Evolutionary conservation across 2,797 vertebrate genomes (phyloP).

Genomic region (Tarsius wallacei): DNA sequence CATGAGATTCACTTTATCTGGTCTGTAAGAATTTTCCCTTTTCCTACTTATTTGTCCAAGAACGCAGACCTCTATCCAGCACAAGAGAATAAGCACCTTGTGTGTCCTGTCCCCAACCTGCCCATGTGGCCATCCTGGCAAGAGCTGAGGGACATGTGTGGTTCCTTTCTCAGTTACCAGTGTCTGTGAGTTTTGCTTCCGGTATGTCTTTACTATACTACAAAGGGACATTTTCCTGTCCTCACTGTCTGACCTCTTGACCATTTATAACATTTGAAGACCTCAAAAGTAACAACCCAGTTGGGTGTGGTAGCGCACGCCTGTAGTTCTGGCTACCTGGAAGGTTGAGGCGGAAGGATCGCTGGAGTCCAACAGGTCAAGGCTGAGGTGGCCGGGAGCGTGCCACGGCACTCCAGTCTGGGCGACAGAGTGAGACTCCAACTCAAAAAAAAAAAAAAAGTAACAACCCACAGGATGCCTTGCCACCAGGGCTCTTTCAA

Average conservation of each 20-base stretch:
- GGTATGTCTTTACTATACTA: not conserved
- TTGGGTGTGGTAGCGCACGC: no score
- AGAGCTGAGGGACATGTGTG: accelerated
- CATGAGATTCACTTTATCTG: not conserved
- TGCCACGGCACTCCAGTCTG: no score
- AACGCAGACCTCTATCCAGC: not conserved
- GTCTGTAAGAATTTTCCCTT: not conserved
- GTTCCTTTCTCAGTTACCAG: not conserved
- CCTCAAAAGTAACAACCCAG: not conserved
- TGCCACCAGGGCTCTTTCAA: not conserved
- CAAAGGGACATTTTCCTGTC: not conserved
- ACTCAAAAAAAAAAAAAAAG: no score
- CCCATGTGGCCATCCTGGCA: not conserved
- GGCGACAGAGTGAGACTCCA: no score
- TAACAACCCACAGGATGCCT: not conserved
- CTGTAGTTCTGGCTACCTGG: no score
- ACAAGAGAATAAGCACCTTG: accelerated
- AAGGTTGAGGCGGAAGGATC: no score
- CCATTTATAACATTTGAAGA: not conserved
- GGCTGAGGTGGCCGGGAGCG: no score
- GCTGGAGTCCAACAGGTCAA: no score
- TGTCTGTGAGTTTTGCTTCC: not conserved
- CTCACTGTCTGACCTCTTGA: not conserved
- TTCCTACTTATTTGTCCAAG: not conserved
- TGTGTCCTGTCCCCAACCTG: not conserved